A percentile compares a stretch with the other conserved stretches of the same genome.
phyloP scores from a whole-genome alignment of 2,113 vertebrate genomes.

The Pogona vitticeps region DNA sequence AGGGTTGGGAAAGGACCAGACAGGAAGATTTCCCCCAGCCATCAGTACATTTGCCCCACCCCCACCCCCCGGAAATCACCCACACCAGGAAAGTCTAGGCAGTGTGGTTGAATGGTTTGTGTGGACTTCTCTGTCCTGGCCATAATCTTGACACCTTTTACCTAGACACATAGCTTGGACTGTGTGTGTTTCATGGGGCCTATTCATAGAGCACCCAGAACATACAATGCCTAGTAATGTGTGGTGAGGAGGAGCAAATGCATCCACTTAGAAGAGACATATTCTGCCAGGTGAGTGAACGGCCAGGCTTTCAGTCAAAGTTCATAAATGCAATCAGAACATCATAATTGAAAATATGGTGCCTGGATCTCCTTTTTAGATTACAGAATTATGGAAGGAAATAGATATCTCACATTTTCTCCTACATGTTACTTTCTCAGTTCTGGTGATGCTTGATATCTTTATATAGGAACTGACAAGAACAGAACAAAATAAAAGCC shows the following conservation, averaged over 20 bases:
- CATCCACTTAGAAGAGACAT: neutral
- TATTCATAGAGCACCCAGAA: neutral
- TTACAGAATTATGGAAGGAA: neutral
- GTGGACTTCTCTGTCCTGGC: no score
- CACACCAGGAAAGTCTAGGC: no score
- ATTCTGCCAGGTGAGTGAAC: neutral
- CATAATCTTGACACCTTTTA: no score
- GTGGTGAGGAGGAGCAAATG: neutral
- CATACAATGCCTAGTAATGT: neutral
- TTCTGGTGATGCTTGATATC: neutral
- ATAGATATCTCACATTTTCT: neutral
- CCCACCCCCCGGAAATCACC: no score
- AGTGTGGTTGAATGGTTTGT: no score
- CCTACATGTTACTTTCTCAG: neutral
- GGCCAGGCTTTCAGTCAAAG: neutral
- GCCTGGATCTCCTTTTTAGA: neutral
- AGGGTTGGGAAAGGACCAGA: no score
- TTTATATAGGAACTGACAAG: neutral
- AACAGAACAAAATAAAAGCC: constrained; percentile 7
- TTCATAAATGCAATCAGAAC: neutral
- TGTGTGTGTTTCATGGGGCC: neutral
- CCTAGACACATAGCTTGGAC: neutral
- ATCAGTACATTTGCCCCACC: no score
- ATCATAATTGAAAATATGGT: neutral
- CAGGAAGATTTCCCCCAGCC: no score